A percentile compares a stretch with the other conserved stretches of the same genome.
Evolutionary conservation across 1,140 invertebrate species (phyloP).

Genomic region (Drosophila micromelanica): DNA sequence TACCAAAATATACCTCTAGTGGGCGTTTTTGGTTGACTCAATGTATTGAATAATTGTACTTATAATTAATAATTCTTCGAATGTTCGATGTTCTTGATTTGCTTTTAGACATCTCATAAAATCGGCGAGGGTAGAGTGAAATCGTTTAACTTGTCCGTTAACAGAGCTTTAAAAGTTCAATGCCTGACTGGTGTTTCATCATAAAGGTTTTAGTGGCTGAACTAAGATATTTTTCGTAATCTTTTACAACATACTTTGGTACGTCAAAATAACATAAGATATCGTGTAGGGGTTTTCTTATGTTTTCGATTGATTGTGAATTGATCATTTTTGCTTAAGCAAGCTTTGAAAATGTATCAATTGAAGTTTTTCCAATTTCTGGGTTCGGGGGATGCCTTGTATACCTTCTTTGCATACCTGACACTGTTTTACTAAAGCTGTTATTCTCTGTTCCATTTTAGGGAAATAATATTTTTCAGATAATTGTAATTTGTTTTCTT

Average conservation of each 20-base stretch:
- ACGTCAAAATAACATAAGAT: neutral
- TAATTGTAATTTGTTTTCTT: conserved; percentile 6
- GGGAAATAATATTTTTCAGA: too few species aligned
- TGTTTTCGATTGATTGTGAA: neutral
- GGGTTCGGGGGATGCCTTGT: neutral
- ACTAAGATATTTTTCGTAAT: too few species aligned
- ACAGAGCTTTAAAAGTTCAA: neutral
- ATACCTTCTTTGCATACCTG: neutral
- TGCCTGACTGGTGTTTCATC: neutral
- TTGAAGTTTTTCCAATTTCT: neutral
- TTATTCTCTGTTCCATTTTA: neutral
- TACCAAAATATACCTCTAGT: neutral
- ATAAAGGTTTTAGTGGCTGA: neutral
- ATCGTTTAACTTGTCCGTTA: neutral
- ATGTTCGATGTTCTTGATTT: too few species aligned
- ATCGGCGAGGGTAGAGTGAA: neutral
- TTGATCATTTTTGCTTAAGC: neutral
- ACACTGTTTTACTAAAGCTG: neutral
- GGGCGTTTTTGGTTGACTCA: neutral
- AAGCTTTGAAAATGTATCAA: conserved; percentile 1
- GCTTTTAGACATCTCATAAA: neutral
- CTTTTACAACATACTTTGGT: neutral
- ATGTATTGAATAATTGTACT: too few species aligned
- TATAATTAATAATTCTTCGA: too few species aligned
- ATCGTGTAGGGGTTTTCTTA: neutral